These are phyloP conservation scores for Oncorhynchus tshawytscha DNA, from an alignment of 2,113 vertebrate genomes.

Conservation along the genomic window DNA sequence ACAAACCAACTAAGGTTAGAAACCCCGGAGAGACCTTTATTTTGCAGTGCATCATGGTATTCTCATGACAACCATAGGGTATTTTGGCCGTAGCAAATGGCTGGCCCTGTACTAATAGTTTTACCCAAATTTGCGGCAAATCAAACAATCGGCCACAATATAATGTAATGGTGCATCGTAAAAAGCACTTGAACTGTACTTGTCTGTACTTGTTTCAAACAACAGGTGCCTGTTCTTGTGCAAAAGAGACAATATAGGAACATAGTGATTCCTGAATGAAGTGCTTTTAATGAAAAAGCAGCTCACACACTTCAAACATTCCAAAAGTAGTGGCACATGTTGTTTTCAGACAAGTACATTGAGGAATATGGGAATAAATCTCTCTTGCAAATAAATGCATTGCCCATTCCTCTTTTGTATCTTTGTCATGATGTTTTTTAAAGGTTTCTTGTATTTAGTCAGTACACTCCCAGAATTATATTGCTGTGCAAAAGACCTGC, in stretches of 20 bases:
- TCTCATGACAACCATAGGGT: too few species aligned
- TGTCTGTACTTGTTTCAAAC: too few species aligned
- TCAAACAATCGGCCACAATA: too few species aligned
- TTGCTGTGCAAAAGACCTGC: slow-evolving; percentile 65
- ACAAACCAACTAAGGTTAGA: not conserved
- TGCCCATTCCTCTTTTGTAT: slow-evolving; percentile 5
- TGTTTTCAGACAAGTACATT: slow-evolving; percentile 28
- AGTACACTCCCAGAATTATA: slow-evolving; percentile 35
- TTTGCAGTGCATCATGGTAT: not conserved
- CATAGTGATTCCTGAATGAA: not conserved
- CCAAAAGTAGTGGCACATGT: slow-evolving; percentile 42
- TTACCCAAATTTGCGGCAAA: too few species aligned
- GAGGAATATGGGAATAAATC: slow-evolving; percentile 21
- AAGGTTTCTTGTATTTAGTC: slow-evolving; percentile 46
- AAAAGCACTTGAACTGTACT: too few species aligned
- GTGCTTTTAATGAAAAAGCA: slow-evolving; percentile 21
- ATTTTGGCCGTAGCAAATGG: too few species aligned
- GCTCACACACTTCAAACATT: slow-evolving; percentile 63
- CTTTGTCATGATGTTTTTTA: slow-evolving; percentile 48
- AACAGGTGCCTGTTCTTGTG: not conserved
- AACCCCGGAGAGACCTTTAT: not conserved
- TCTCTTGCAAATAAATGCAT: not conserved
- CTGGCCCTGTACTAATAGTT: too few species aligned
- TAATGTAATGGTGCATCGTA: too few species aligned
- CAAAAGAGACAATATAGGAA: not conserved